Evolutionary conservation across 2,113 vertebrate species (phyloP).

Genomic region (Azemiops feae): DNA sequence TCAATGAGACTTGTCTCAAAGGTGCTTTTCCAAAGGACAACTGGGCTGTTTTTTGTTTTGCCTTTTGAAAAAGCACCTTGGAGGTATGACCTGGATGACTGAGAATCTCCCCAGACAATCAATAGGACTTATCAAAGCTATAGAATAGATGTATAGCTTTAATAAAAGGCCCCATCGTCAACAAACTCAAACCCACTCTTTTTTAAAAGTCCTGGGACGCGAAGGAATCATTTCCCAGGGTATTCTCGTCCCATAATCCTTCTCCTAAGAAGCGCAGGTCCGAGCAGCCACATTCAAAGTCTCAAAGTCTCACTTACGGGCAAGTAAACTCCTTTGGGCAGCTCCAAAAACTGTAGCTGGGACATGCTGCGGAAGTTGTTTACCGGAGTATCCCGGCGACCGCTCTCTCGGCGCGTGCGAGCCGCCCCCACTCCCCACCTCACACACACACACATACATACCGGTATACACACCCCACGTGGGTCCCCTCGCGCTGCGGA

Average conservation of each 20-base stretch:
- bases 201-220: not conserved
- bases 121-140: no score
- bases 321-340: not conserved
- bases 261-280: not conserved
- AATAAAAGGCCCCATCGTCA: not conserved
- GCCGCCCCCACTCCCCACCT: not conserved
- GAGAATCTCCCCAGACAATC: no score
- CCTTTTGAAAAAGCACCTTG: not conserved
- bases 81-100: no score
- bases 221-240: not conserved
- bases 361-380: constrained; percentile 1
- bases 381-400: not conserved
- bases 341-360: not conserved
- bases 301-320: not conserved
- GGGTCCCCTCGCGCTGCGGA: fast-evolving
- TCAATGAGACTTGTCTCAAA: not conserved
- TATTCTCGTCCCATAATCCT: not conserved
- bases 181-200: not conserved
- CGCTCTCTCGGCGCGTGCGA: not conserved
- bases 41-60: not conserved
- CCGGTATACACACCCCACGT: no score
- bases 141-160: not conserved
- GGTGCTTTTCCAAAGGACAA: not conserved
- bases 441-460: no score
- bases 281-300: not conserved